Base-by-base conservation (phyloP, 2,888 invertebrate genomes). In the Anthophora plumipes region DNA sequence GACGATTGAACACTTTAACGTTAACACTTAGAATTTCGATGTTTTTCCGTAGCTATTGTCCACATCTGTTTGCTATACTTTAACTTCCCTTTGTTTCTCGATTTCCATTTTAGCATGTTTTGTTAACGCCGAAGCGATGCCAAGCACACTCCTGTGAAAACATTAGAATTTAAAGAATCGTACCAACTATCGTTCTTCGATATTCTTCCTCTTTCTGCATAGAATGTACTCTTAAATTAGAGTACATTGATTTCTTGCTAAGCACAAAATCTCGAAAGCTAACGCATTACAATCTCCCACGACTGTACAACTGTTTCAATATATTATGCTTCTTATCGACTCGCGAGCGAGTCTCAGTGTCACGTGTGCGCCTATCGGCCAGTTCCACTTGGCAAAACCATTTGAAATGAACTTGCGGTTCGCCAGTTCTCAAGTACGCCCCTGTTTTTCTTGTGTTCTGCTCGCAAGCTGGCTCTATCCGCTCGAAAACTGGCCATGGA, bases 401-500 rank as follows among this genome's bases (percentile, higher is more conserved):
- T n/a, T 39, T 14, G n/a, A 52, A 72, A 77, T 46, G 70, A 70
- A 79, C 39, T 71, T 69, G 54, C 41, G n/a, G 61, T 37, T 43
- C 48, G 68, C 14, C 67, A 20, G 25, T 50, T 76, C 69, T 46
- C 63, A 39, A 67, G 74, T 80, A 75, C 59, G 70, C 55, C 46
- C 70, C 60, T 31, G 31, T 31, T 74, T 85, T 85, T 85, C 83
- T 84, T 72, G 59, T 20, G 70, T 25, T 60, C 48, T 50, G 54
- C 61, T 48, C 54, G 60, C 61, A 52, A 64, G 11, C 37, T 31
- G 31, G 55, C 67, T 55, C 77, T 80, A 86, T 82, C 86, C 55
- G 77, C 48, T 52, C 67, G 72, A 70, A 78, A 80, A 77, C 68
- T 78, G 76, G 54, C 77, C 76, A 78, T 82, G 77, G 86, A 86